These are phyloP conservation scores for Passer domesticus DNA, from an alignment of 2,113 vertebrate genomes.

Conservation along the genomic window DNA sequence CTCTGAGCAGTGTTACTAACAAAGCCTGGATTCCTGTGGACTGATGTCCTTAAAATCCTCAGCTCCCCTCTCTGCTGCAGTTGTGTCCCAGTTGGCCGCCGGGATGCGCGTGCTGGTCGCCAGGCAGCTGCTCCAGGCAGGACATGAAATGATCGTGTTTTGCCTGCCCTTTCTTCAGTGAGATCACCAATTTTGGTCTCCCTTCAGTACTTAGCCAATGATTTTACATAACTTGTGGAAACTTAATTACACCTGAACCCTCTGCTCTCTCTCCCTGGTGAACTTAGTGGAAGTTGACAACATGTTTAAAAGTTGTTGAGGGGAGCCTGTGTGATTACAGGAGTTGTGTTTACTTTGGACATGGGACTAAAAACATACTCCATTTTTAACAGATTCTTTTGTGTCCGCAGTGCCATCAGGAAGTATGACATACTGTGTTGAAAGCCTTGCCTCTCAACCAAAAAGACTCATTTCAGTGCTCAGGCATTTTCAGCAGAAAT, in stretches of 20 bases:
- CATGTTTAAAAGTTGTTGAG: constrained; percentile 33
- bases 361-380: neutral
- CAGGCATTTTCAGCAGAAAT: constrained; percentile 1
- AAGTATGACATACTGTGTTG: constrained; percentile 31
- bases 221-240: constrained; percentile 57
- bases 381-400: constrained; percentile 17
- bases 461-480: constrained; percentile 12
- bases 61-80: neutral
- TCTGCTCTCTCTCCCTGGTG: neutral
- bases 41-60: constrained; percentile 36
- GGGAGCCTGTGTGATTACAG: constrained; percentile 41
- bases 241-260: constrained; percentile 19
- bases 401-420: neutral
- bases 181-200: constrained; percentile 43
- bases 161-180: neutral
- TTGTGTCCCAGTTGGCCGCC: constrained; percentile 9
- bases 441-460: neutral
- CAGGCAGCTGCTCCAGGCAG: neutral
- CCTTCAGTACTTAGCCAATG: neutral
- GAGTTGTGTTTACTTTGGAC: constrained; percentile 27
- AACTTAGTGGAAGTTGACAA: constrained; percentile 14
- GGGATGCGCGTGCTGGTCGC: neutral
- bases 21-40: constrained; percentile 25
- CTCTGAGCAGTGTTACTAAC: neutral
- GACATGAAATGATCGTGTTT: neutral